Evolutionary conservation across 2,888 invertebrate species (phyloP).

Genomic region (Autographa pulchrina): DNA sequence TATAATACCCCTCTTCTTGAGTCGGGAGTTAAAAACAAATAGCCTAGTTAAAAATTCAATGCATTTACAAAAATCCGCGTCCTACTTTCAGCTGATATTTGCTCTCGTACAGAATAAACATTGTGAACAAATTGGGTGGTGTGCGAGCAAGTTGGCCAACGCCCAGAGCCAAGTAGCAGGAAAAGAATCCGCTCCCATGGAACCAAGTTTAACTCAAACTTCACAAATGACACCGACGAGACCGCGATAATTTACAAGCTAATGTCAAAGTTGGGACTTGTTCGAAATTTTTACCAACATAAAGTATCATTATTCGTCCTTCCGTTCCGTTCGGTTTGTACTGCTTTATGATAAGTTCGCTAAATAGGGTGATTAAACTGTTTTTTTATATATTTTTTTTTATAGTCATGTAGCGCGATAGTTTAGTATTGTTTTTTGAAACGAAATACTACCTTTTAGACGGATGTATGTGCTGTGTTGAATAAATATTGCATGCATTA

Average conservation of each 20-base stretch:
- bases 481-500: neutral
- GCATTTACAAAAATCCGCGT: constrained; percentile 21
- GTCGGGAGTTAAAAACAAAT: neutral
- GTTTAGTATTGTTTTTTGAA: neutral
- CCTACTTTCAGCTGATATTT: constrained; percentile 31
- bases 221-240: constrained; percentile 87
- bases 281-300: constrained; percentile 82
- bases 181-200: constrained; percentile 75
- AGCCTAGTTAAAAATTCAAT: constrained; percentile 15
- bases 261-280: constrained; percentile 86
- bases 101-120: constrained; percentile 59
- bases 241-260: constrained; percentile 86
- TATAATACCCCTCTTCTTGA: too few species aligned
- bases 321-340: constrained; percentile 68
- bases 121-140: constrained; percentile 65
- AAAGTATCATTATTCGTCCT: constrained; percentile 78
- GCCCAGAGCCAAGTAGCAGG: constrained; percentile 68
- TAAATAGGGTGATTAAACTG: constrained; percentile 51
- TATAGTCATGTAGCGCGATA: too few species aligned
- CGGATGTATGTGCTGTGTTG: neutral
- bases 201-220: constrained; percentile 78
- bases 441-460: neutral
- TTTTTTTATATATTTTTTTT: constrained; percentile 4
- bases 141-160: constrained; percentile 66
- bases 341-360: constrained; percentile 59